phyloP scores from a whole-genome alignment of 1,140 invertebrate species.

The Orussus abietinus region DNA sequence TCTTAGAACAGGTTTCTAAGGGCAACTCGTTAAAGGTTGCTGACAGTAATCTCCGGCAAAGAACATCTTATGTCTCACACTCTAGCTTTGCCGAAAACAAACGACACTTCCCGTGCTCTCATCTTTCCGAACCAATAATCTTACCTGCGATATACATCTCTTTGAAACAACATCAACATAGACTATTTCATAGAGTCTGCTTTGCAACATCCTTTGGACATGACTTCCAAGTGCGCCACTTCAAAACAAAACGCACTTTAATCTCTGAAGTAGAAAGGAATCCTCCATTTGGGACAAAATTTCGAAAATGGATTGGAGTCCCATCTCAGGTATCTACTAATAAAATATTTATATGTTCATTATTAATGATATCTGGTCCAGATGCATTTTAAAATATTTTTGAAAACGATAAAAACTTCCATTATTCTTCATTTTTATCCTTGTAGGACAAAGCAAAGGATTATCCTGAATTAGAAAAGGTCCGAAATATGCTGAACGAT shows the following conservation, averaged over 20 bases:
- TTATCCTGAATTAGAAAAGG: constrained; percentile 23
- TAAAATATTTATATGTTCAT: background rate
- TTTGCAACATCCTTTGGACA: constrained; percentile 18
- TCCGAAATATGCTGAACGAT: constrained; percentile 33
- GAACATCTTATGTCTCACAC: constrained; percentile 40
- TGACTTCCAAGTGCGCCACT: constrained; percentile 55
- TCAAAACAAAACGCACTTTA: constrained; percentile 72
- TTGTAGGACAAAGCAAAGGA: constrained; percentile 20
- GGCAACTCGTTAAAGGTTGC: constrained; percentile 20
- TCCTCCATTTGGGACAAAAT: constrained; percentile 56
- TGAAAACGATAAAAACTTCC: background rate
- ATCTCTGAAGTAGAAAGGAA: constrained; percentile 67
- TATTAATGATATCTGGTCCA: background rate
- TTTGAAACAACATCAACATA: constrained; percentile 21
- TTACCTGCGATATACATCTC: constrained; percentile 19
- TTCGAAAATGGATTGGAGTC: constrained; percentile 37
- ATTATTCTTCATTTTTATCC: background rate
- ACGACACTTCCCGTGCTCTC: constrained; percentile 22
- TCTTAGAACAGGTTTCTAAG: constrained; percentile 28
- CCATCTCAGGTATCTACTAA: too few species aligned
- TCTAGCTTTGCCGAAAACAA: constrained; percentile 42
- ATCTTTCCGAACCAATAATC: constrained; percentile 24
- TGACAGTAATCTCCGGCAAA: too few species aligned
- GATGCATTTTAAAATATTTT: constrained; percentile 2
- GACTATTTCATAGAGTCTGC: constrained; percentile 22